Evolutionary conservation across 2,113 vertebrate species (phyloP).

Genomic region (Nycticorax nycticorax): DNA sequence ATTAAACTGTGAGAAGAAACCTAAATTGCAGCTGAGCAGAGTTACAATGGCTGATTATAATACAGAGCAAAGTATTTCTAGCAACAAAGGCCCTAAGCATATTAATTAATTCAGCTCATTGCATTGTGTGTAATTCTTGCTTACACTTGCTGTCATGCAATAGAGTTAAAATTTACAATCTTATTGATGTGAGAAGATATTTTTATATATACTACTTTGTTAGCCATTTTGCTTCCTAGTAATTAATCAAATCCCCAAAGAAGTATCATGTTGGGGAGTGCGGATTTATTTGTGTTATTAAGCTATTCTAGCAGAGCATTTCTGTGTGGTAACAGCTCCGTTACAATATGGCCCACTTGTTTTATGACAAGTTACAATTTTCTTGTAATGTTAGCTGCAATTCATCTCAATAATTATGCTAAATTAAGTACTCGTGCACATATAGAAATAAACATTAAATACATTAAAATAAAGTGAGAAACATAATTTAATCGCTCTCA

Average conservation of each 20-base stretch:
- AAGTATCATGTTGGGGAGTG: slow-evolving; percentile 53
- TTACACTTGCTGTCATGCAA: slow-evolving; percentile 72
- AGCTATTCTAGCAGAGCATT: slow-evolving; percentile 62
- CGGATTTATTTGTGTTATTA: slow-evolving; percentile 71
- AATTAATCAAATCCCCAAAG: slow-evolving; percentile 76
- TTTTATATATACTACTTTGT: slow-evolving; percentile 76
- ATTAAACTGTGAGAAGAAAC: slow-evolving; percentile 48
- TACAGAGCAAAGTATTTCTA: slow-evolving; percentile 66
- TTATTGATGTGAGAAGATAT: slow-evolving; percentile 73
- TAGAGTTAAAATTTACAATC: slow-evolving; percentile 73
- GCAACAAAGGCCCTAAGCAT: slow-evolving; percentile 55
- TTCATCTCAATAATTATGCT: slow-evolving; percentile 80
- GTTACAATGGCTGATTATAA: slow-evolving; percentile 57
- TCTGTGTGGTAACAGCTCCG: slow-evolving; percentile 61
- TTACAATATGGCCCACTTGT: slow-evolving; percentile 71
- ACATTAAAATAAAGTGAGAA: slow-evolving; percentile 62
- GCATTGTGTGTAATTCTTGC: slow-evolving; percentile 74
- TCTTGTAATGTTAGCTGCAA: slow-evolving; percentile 77
- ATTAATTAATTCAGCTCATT: slow-evolving; percentile 68
- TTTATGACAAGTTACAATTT: slow-evolving; percentile 84
- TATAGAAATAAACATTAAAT: slow-evolving; percentile 77
- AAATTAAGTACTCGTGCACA: slow-evolving; percentile 75
- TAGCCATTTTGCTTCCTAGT: slow-evolving; percentile 75
- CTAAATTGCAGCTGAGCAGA: slow-evolving; percentile 45
- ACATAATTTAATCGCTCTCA: slow-evolving; percentile 53